These are phyloP conservation scores for Psilopsiagon aurifrons DNA, from an alignment of 2,113 vertebrate species.

Conservation along the genomic window DNA sequence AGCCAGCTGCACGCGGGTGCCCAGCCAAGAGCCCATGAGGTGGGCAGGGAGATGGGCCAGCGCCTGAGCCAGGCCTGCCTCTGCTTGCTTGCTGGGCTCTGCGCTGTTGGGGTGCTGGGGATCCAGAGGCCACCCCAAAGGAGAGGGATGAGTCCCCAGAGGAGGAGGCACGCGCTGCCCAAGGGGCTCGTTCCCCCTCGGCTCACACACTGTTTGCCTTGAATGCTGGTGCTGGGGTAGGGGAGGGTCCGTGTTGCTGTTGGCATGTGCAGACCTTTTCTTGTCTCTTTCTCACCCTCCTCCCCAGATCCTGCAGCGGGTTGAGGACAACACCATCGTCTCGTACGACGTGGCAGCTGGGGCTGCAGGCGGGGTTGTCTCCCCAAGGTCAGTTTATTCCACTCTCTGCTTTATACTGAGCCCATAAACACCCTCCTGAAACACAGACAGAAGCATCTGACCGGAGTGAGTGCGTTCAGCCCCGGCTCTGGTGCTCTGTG, in stretches of 20 bases:
- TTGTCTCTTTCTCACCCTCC: neutral
- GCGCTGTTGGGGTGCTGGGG: neutral
- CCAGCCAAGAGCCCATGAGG: slow-evolving; percentile 26
- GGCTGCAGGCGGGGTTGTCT: slow-evolving; percentile 91
- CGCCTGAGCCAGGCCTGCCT: neutral
- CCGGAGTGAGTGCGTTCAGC: neutral
- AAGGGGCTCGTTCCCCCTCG: fast-evolving
- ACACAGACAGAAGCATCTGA: fast-evolving
- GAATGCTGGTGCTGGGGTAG: neutral
- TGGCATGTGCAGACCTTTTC: neutral
- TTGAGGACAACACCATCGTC: slow-evolving; percentile 93
- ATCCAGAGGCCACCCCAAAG: neutral
- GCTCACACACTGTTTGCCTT: neutral
- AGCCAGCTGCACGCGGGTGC: slow-evolving; percentile 12
- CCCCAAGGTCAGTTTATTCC: slow-evolving; percentile 83
- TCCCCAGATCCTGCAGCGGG: slow-evolving; percentile 87
- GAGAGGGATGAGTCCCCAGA: no score
- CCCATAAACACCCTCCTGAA: neutral
- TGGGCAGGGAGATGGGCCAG: slow-evolving; percentile 30
- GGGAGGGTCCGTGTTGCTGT: neutral
- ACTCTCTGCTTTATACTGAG: neutral
- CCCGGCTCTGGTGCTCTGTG: neutral
- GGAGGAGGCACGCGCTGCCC: fast-evolving
- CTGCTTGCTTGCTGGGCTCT: neutral
- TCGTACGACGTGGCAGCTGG: slow-evolving; percentile 92